Conservation (phyloP, 1,140 invertebrate species). For the Drosophila pruinosa region DNA sequence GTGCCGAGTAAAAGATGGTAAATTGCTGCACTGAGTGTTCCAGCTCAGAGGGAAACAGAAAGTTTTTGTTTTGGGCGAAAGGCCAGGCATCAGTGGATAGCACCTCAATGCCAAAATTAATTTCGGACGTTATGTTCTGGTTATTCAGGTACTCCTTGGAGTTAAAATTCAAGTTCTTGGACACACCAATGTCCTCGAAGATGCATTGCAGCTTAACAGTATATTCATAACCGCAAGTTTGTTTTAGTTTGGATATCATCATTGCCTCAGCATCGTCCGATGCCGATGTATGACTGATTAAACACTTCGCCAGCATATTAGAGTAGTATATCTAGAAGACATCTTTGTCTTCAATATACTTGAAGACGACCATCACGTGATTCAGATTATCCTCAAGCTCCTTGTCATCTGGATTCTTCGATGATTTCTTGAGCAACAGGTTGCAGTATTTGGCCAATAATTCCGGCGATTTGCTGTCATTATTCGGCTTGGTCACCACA, state of each 20-base stretch:
- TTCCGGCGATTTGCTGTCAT: conserved; percentile 97
- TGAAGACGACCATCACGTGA: conserved; percentile 99
- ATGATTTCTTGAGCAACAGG: conserved; percentile 97
- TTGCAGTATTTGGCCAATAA: conserved; percentile 99
- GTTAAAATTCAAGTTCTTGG: conserved; percentile 98
- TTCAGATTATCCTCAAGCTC: conserved; percentile 99
- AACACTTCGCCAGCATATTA: conserved; percentile 98
- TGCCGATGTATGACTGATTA: conserved; percentile 98
- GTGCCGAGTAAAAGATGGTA: conserved; percentile 96
- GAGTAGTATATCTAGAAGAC: conserved; percentile 99
- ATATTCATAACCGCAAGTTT: conserved; percentile 99
- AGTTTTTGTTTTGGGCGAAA: conserved; percentile 96
- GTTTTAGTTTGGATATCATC: conserved; percentile 99
- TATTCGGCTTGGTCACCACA: conserved; percentile 94
- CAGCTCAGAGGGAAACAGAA: conserved; percentile 96
- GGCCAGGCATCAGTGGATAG: conserved; percentile 99
- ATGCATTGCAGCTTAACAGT: conserved; percentile 99
- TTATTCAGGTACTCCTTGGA: conserved; percentile 90
- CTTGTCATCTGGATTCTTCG: conserved; percentile 98
- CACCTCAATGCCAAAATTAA: conserved; percentile 98
- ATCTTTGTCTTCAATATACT: conserved; percentile 99
- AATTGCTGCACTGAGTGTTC: conserved; percentile 97
- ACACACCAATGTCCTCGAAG: conserved; percentile 99
- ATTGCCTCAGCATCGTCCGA: conserved; percentile 99
- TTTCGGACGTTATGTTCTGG: conserved; percentile 88